phyloP scores from a whole-genome alignment of 1,140 invertebrate species.

The Zaprionus inermis region DNA sequence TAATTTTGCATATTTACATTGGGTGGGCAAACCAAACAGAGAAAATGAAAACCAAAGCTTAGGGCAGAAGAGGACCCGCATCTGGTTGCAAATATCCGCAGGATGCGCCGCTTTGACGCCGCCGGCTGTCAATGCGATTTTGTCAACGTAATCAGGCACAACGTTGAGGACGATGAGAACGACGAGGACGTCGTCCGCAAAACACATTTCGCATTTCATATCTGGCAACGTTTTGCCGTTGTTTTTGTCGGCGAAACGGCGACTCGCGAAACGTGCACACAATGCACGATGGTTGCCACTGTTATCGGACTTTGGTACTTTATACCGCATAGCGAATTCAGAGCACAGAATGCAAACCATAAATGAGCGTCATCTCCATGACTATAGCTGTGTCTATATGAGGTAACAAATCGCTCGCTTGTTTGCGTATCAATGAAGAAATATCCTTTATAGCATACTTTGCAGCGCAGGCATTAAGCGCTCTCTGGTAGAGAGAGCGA shows the following conservation, averaged over 20 bases:
- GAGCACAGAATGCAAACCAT: conserved; percentile 5
- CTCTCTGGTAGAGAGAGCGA: neutral
- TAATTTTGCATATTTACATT: conserved; percentile 2
- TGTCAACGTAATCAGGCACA: conserved; percentile 66
- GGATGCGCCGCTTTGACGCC: conserved; percentile 57
- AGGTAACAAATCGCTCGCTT: conserved; percentile 54
- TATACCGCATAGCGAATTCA: conserved; percentile 8
- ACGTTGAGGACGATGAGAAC: conserved; percentile 23
- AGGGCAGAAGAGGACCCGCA: neutral
- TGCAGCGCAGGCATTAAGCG: conserved; percentile 47
- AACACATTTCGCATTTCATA: conserved; percentile 41
- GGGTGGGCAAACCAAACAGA: neutral
- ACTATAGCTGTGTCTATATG: neutral
- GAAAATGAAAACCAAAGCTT: conserved; percentile 15
- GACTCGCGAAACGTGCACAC: conserved; percentile 10
- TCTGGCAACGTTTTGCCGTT: conserved; percentile 45
- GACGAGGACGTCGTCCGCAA: conserved; percentile 25
- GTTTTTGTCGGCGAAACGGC: conserved; percentile 8
- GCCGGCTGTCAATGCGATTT: conserved; percentile 71
- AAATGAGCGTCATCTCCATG: neutral
- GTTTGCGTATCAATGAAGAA: conserved; percentile 78
- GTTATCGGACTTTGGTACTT: neutral
- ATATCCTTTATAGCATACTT: conserved; percentile 75
- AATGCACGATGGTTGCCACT: conserved; percentile 25
- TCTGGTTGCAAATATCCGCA: conserved; percentile 66